Evolutionary conservation across 2,113 vertebrate genomes (phyloP), one percentile per base, ranked within the genome.

Genomic region (Elephantulus edwardii): DNA sequence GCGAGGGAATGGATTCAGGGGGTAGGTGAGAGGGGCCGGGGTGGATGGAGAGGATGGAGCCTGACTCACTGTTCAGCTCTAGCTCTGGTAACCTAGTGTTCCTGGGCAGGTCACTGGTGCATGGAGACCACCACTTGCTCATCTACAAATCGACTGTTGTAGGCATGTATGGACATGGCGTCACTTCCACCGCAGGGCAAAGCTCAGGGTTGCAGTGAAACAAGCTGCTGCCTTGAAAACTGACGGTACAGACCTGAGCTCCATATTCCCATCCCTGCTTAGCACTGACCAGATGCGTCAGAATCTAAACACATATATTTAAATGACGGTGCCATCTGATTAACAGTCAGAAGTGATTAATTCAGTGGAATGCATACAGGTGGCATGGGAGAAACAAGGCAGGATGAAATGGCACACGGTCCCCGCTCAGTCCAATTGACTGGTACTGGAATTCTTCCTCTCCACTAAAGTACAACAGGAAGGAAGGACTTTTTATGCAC

Each of bases 291-390:
- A 9, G 44, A 26, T 26, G 58, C 24, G 50, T 76, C 81, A 62
- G 90, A 38, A 68, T 81, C 54, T 35, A 54, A 84, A 93, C 20
- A 9, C 77, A 72, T 44, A 78, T 50, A 91, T 95, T 66, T 83
- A 30, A 88, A 95, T 79, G n/a, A 89, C 28, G 91, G 75, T 40
- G 48, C 50, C 54, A 20, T 12, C 1, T 85, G 91, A 95, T 26
- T 83, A 94, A 95, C 86, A 91, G 86, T 56, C 70, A 1, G 0
- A 17, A 70, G 85, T 82, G 81, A 84, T 48, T 52, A 74, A 81
- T 38, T 46, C 66, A 2, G 35, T 0, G 3, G 8, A 11, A 33
- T 0, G 5, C 2, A 46, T 22, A 10, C 58, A 46, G 89, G 56
- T 26, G n/a, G 81, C 62, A 6, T 0, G 2, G 44, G 62, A 38